Conservation (phyloP, 1,140 invertebrate genomes). For the Achroia grisella region DNA sequence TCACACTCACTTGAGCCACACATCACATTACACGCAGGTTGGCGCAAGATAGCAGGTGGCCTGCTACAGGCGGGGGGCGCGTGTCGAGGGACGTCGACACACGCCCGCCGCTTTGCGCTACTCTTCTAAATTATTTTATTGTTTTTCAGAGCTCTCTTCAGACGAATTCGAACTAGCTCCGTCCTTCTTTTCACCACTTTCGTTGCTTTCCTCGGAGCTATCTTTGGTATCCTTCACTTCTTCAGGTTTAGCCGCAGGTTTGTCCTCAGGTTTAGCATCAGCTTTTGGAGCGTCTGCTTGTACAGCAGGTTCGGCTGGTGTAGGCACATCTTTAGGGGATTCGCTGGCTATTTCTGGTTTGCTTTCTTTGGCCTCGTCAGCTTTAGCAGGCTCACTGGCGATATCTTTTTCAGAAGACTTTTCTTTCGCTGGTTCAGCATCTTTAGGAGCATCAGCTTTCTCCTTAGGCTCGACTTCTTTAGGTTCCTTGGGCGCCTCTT, state of each 20-base stretch:
- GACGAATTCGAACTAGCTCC: conserved; percentile 21
- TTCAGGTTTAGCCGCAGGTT: conserved; percentile 21
- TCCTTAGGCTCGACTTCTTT: conserved; percentile 14
- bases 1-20: conserved; percentile 28
- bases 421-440: conserved; percentile 7
- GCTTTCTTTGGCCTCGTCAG: conserved; percentile 4
- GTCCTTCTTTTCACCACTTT: conserved; percentile 25
- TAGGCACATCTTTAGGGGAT: neutral
- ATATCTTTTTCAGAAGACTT: conserved; percentile 7
- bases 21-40: conserved; percentile 30
- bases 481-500: conserved; percentile 1
- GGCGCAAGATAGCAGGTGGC: conserved; percentile 18
- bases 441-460: conserved; percentile 14
- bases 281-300: conserved; percentile 17
- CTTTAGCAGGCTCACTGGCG: conserved; percentile 3
- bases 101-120: conserved; percentile 47
- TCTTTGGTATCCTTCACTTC: conserved; percentile 15
- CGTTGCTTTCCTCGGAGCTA: conserved; percentile 44
- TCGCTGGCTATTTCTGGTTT: conserved; percentile 14
- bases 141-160: too few species aligned
- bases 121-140: conserved; percentile 36
- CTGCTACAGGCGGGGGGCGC: conserved; percentile 40
- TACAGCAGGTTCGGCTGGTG: conserved; percentile 2
- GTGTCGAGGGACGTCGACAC: conserved; percentile 66
- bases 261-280: conserved; percentile 26